Base-by-base conservation (phyloP, 2,797 vertebrate species). In the Uromys caudimaculatus region DNA sequence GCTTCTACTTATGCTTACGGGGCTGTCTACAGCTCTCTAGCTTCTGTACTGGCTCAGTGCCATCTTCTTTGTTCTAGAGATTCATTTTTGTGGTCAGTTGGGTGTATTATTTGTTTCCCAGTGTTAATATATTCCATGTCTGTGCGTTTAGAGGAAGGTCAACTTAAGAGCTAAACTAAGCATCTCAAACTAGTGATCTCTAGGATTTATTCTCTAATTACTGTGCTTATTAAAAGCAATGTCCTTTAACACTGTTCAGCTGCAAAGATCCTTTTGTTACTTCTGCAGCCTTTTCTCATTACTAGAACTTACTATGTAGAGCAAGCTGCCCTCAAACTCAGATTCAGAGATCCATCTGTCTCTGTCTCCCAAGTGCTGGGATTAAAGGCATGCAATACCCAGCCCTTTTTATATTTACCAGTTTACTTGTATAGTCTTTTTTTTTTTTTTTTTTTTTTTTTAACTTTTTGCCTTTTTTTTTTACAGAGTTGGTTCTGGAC, bases 401-500 rank as follows among this genome's bases (percentile, higher is more conserved):
- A 47, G 41, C 17, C 41, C 38, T 83, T 83, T 60, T 44, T 32
- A 4, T 82, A 21, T 47, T 64, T 84, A 84, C 27, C 23, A 23
- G 21, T 83, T 64, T 64, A 78, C 16, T 89, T 93, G 73, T 79
- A 16, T 52, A 24, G 78, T 38, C 47, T 56, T 62, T 60, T 64
- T 60, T 96, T 67, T 47, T 93, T 95, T 29, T 50, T n/a, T n/a
- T n/a, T n/a, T n/a, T 81, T 73, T 71, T 38, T 62, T 62, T 62
- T 1, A 35, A 67, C 16, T 8, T n/a, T 76, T 14, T 73, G 2
- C 83, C 35, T 83, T 58, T 85, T 79, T 85, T 79, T 83, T 82
- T 81, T 64, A 21, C 97, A 99, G 99, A 27, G 99, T 99, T 4
- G 99, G 99, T 96, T 99, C 99, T 0, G 99, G 99, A 81, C 99